Percentiles rank a stretch among this genome's conserved stretches.
phyloP scores from a whole-genome alignment of 1,140 invertebrate species.

The Theocolax elegans region DNA sequence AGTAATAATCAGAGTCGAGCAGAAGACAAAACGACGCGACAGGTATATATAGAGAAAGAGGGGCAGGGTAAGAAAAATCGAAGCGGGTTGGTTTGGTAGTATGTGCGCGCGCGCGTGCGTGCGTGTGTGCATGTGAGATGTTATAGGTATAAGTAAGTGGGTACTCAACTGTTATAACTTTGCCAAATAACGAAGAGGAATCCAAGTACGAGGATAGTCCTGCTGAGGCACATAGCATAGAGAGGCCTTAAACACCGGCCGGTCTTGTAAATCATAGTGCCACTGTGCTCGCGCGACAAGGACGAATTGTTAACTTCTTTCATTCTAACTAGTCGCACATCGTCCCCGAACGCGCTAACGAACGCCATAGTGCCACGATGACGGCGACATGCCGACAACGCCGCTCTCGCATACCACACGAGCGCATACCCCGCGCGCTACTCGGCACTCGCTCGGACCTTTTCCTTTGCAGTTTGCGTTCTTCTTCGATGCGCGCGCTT shows the following conservation, averaged over 20 bases:
- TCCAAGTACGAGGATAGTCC: slow-evolving; percentile 36
- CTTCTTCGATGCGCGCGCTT: too few relatives aligned
- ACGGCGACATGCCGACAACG: not conserved
- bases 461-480: too few relatives aligned
- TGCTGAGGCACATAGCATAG: slow-evolving; percentile 31
- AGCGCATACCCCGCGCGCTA: too few relatives aligned
- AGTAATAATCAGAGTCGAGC: too few relatives aligned
- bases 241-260: slow-evolving; percentile 31
- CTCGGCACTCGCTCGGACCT: not conserved
- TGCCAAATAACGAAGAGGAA: slow-evolving; percentile 42
- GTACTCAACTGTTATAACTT: slow-evolving; percentile 40
- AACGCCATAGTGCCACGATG: slow-evolving; percentile 1
- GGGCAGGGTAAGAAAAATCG: not conserved
- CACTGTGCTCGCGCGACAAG: not conserved
- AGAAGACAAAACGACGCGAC: too few relatives aligned
- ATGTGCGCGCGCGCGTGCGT: not conserved
- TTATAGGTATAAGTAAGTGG: too few relatives aligned
- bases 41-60: too few relatives aligned
- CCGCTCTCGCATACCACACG: not conserved
- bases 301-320: slow-evolving; percentile 23
- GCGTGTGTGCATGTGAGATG: too few relatives aligned
- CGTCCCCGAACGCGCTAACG: slow-evolving; percentile 9
- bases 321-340: slow-evolving; percentile 27
- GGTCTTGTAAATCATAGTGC: slow-evolving; percentile 29
- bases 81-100: not conserved